Evolutionary conservation across 2,888 invertebrate genomes (phyloP).

Genomic region (Ectemnius cavifrons): DNA sequence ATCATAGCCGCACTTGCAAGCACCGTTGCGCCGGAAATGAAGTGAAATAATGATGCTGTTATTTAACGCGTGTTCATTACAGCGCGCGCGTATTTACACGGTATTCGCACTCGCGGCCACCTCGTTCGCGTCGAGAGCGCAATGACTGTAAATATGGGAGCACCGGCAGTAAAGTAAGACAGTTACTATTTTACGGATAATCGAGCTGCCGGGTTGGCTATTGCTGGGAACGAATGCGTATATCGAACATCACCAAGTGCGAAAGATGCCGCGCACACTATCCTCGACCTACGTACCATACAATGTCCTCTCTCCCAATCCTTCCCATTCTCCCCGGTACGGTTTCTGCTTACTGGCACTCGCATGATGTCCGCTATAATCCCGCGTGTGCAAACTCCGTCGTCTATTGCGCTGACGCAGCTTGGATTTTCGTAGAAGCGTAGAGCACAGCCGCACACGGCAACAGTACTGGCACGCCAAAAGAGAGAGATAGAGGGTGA

Average conservation of each 20-base stretch:
- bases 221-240: neutral
- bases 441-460: no score
- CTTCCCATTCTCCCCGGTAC: neutral
- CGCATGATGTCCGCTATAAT: slow-evolving; percentile 20
- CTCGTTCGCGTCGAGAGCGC: no score
- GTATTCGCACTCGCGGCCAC: no score
- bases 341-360: neutral
- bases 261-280: slow-evolving; percentile 30
- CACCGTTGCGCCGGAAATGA: neutral
- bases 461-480: no score
- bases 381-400: slow-evolving; percentile 36
- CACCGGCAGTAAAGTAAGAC: neutral
- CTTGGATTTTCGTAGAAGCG: slow-evolving; percentile 43
- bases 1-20: no score
- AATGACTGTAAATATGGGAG: no score
- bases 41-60: slow-evolving; percentile 2
- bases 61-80: neutral
- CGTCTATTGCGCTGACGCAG: slow-evolving; percentile 51
- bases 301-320: slow-evolving; percentile 7
- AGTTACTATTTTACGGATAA: slow-evolving; percentile 9
- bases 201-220: slow-evolving; percentile 8
- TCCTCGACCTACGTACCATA: neutral
- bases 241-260: slow-evolving; percentile 10
- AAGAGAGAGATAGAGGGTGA: no score
- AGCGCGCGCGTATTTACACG: no score